Evolutionary conservation across 2,797 vertebrate genomes (phyloP), one percentile per base, ranked within the genome.

Genomic region (Steatocranus sp.): DNA sequence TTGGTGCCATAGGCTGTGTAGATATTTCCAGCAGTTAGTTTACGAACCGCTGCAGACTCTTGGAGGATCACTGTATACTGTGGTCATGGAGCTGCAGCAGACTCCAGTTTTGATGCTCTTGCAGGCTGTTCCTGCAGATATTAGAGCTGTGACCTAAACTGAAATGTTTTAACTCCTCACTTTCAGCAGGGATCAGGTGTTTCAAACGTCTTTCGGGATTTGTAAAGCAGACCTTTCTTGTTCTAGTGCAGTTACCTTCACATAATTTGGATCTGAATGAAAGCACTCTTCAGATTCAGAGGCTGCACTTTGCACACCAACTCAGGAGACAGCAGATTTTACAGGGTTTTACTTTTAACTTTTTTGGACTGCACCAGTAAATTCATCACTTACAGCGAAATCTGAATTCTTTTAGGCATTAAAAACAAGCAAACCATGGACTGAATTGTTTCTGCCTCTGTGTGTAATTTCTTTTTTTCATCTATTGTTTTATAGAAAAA

Each of bases 361-460:
- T 36, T 7, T n/a, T 63, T 0, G 32, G 6, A 63, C 32, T 36
- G 7, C 32, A 63, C 1, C 7, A 12, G 32, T 36, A 36, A 63
- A 0, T 36, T 36, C 4, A 36, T 63, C 27, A 63, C 32, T 63
- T 36, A 63, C 1, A 36, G 18, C 1, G 0, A 32, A 34, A 63
- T 20, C 3, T 5, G 32, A 38, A 0, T 17, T 17, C 10, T 23
- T 41, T 41, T 20, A 25, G 12, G 12, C 0, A 41, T 41, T 41
- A 1, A 61, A 48, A 68, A 68, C 20, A 68, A 23, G 8, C 8
- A 66, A 23, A 41, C 0, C 1, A 38, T 25, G 20, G 12, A 41
- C 36, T 17, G 20, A 68, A 25, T 68, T 10, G 61, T 23, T 66
- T 66, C 61, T 66, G 34, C 12, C 5, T 66, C 12, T 10, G 20